A percentile compares a stretch with the other conserved stretches of the same genome.
Evolutionary conservation across 2,888 invertebrate genomes (phyloP).

Genomic region (Harpalus rubripes): DNA sequence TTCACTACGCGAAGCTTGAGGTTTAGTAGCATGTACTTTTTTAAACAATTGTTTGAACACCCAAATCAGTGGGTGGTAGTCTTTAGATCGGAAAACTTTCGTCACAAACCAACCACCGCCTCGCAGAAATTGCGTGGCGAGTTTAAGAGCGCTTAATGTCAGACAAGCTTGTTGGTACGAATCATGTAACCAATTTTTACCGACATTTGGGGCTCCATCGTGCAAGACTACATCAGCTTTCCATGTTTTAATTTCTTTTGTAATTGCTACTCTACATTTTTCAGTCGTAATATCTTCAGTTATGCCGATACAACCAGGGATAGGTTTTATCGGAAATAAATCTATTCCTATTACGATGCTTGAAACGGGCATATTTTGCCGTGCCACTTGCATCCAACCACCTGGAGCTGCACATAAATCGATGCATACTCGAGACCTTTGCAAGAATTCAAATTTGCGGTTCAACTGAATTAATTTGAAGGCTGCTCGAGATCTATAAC

Average conservation of each 20-base stretch:
- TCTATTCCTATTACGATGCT: conserved; percentile 97
- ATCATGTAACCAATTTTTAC: conserved; percentile 97
- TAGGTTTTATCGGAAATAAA: conserved; percentile 94
- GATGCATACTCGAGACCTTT: conserved; percentile 96
- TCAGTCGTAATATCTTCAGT: conserved; percentile 98
- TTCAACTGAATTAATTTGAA: conserved; percentile 99
- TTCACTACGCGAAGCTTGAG: conserved; percentile 97
- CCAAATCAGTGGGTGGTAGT: conserved; percentile 96
- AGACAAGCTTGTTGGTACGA: conserved; percentile 96
- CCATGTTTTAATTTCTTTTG: conserved; percentile 94
- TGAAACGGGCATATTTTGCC: conserved; percentile 98
- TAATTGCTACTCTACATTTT: conserved; percentile 89
- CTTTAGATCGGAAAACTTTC: conserved; percentile 98
- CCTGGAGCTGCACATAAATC: conserved; percentile 99
- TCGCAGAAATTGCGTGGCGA: conserved; percentile 93
- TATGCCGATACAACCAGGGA: conserved; percentile 93
- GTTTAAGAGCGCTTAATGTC: conserved; percentile 94
- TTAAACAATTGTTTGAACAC: conserved; percentile 97
- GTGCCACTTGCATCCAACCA: conserved; percentile 99
- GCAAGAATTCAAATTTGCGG: conserved; percentile 97
- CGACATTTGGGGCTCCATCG: conserved; percentile 99
- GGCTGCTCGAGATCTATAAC: conserved; percentile 98
- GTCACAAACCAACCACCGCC: conserved; percentile 98
- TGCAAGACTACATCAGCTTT: conserved; percentile 98
- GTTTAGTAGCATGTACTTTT: conserved; percentile 98